Conservation (phyloP, 1,140 invertebrate species). For the Lepidostoma basale region DNA sequence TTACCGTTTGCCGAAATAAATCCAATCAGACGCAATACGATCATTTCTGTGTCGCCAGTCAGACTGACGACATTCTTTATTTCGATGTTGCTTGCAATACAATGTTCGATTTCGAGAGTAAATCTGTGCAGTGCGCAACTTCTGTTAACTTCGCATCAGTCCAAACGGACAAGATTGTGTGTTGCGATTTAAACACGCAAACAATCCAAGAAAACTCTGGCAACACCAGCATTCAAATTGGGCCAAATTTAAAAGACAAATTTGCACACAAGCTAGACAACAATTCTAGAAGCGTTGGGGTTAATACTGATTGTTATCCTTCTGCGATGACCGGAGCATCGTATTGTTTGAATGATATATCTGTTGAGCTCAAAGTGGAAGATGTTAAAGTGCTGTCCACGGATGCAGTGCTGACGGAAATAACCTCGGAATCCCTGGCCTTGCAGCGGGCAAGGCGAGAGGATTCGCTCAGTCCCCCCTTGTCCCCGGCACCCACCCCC, state of each 20-base stretch:
- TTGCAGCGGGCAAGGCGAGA: slow-evolving; percentile 41
- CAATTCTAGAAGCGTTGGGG: too few relatives aligned
- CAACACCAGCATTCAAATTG: slow-evolving; percentile 51
- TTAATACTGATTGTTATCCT: not conserved
- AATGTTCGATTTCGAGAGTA: slow-evolving; percentile 52
- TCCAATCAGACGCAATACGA: slow-evolving; percentile 53
- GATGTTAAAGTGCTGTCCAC: slow-evolving; percentile 22
- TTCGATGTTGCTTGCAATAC: slow-evolving; percentile 55
- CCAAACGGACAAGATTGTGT: slow-evolving; percentile 53
- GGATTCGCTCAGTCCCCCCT: slow-evolving; percentile 55
- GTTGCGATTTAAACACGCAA: slow-evolving; percentile 53
- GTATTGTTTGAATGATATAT: slow-evolving; percentile 3
- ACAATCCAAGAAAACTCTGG: slow-evolving; percentile 35
- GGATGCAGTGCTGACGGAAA: slow-evolving; percentile 24
- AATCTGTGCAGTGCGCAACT: slow-evolving; percentile 49
- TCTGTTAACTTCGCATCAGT: slow-evolving; percentile 43
- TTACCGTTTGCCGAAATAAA: slow-evolving; percentile 54
- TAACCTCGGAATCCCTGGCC: slow-evolving; percentile 23
- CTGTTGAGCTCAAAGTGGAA: slow-evolving; percentile 10
- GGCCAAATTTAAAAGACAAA: slow-evolving; percentile 43
- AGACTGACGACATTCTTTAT: slow-evolving; percentile 54
- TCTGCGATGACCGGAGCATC: slow-evolving; percentile 22
- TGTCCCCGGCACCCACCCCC: slow-evolving; percentile 51
- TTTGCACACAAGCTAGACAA: slow-evolving; percentile 10
- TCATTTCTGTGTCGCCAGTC: slow-evolving; percentile 52